Evolutionary conservation across 1,140 invertebrate genomes (phyloP).

Genomic region (Apis florea): DNA sequence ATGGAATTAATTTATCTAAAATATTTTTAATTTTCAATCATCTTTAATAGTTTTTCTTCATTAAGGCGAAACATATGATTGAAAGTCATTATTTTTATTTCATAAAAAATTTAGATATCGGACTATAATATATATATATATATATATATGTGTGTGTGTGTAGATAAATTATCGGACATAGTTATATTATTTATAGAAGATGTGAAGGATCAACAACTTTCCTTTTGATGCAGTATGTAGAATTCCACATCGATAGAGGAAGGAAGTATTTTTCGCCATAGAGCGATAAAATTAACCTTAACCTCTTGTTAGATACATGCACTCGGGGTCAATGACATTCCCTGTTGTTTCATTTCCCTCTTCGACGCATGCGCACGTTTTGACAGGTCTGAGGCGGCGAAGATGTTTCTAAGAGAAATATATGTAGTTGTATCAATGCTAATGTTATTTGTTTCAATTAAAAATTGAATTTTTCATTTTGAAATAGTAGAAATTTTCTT

Average conservation of each 20-base stretch:
- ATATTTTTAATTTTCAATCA: neutral
- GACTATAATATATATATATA: neutral
- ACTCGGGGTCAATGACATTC: conserved; percentile 64
- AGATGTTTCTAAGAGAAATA: conserved; percentile 53
- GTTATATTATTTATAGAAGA: neutral
- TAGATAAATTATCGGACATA: neutral
- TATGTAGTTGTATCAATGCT: conserved; percentile 5
- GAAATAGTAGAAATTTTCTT: neutral
- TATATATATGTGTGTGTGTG: too few relatives aligned
- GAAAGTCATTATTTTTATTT: neutral
- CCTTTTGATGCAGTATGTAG: conserved; percentile 6
- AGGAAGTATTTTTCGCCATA: conserved; percentile 58
- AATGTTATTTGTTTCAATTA: conserved; percentile 32
- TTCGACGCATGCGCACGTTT: conserved; percentile 58
- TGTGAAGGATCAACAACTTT: neutral
- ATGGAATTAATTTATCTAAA: neutral
- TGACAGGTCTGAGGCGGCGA: conserved; percentile 55
- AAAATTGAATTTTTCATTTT: neutral
- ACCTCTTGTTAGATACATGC: conserved; percentile 61
- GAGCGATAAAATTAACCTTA: conserved; percentile 66
- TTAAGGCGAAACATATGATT: neutral
- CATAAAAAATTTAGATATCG: neutral
- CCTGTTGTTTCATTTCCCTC: conserved; percentile 62
- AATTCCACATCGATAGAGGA: conserved; percentile 21
- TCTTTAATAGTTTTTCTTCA: neutral